Evolutionary conservation across 2,797 vertebrate species (phyloP), one percentile per base, ranked within the genome.

Genomic region (Echiichthys vipera): DNA sequence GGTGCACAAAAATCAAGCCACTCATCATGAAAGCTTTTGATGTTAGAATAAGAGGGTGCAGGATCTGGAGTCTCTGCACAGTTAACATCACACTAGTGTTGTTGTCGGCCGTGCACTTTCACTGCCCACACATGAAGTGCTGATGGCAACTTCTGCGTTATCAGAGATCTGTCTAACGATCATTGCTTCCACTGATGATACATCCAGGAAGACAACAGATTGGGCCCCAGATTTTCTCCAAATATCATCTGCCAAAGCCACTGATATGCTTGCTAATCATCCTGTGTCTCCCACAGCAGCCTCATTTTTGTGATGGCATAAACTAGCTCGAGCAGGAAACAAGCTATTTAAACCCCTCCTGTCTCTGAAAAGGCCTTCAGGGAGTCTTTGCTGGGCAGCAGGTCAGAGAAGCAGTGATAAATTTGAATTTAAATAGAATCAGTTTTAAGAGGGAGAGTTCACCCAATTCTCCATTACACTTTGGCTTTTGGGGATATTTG

Each of bases 331-430:
- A 50, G 58, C 87, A 89, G 91, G 85, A 92, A 92, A 83, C 51
- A 62, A 77, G 85, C 79, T 50, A 87, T 91, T 90, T 88, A 87
- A 87, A 70, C 83, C 51, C 76, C 80, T 86, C 83, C 86, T 71
- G 57, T 66, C 66, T 76, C 63, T 51, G 43, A 71, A 84, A 74
- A 69, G 74, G 67, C 30, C 66, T 17, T 55, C 58, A 56, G 76
- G 77, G 66, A 72, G 54, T 59, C 47, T 80, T 65, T 65, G 30
- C 56, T 56, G 29, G 45, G 58, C 47, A 22, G 43, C 25, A 43
- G 37, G 57, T 72, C 59, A 70, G 0, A 45, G 63, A 73, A 49
- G 57, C 53, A 64, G 18, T 46, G 37, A 58, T 45, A 45, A 13
- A 67, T 75, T 39, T 43, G 25, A n/a, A 12, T 67, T 67, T 61